Percentiles rank a stretch among this genome's conserved stretches.
These are phyloP conservation scores for Sinodicranocentrus sp. DNA, from an alignment of 2,888 invertebrate species.

Conservation along the genomic window DNA sequence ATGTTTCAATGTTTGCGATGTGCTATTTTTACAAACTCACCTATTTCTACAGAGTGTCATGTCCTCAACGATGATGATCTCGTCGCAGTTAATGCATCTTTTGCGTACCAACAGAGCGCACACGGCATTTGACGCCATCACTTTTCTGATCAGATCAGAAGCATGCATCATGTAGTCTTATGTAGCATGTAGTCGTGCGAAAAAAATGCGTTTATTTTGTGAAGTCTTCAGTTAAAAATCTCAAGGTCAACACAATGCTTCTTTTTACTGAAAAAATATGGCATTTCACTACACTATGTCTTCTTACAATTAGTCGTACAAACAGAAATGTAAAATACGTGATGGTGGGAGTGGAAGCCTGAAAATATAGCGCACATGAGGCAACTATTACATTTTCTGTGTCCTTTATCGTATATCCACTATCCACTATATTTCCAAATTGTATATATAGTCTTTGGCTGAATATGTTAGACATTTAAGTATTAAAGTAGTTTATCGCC, in stretches of 20 bases:
- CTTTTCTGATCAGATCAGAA: slow-evolving; percentile 2
- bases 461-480: too few relatives aligned
- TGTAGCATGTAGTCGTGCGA: slow-evolving; percentile 34
- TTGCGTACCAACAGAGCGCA: not conserved
- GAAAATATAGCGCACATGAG: slow-evolving; percentile 15
- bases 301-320: not conserved
- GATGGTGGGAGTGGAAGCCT: slow-evolving; percentile 36
- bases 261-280: slow-evolving; percentile 10
- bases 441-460: too few relatives aligned
- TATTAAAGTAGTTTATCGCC: too few relatives aligned
- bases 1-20: not conserved
- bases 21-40: not conserved
- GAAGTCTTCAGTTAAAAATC: slow-evolving; percentile 34
- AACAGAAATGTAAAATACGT: slow-evolving; percentile 10
- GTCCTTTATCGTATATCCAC: too few relatives aligned
- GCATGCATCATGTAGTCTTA: slow-evolving; percentile 20
- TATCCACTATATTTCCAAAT: too few relatives aligned
- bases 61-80: slow-evolving; percentile 6
- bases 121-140: not conserved
- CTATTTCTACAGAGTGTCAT: not conserved
- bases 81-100: not conserved
- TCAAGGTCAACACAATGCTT: slow-evolving; percentile 52
- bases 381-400: too few relatives aligned
- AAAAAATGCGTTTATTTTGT: slow-evolving; percentile 38
- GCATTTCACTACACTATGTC: not conserved